These are phyloP conservation scores for Oryctolagus cuniculus DNA, from an alignment of 2,113 vertebrate species.

Conservation along the genomic window DNA sequence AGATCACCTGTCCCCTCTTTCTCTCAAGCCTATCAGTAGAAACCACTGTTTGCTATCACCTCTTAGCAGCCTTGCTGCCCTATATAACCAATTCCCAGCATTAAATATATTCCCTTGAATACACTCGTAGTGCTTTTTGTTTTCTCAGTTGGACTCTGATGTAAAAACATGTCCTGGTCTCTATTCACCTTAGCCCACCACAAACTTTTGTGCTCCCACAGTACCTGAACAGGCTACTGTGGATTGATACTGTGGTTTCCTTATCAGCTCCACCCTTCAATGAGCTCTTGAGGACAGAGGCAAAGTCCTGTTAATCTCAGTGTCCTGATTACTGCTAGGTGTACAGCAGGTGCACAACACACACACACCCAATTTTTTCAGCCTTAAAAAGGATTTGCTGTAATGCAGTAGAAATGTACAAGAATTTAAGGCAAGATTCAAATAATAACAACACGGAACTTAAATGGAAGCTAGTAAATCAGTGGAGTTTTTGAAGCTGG, in stretches of 20 bases:
- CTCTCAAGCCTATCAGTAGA: neutral
- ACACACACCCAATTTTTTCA: neutral
- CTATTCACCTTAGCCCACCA: neutral
- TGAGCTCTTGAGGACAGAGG: neutral
- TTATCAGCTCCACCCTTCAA: neutral
- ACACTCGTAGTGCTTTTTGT: neutral
- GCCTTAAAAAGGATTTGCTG: neutral
- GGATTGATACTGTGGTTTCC: neutral
- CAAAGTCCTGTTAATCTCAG: neutral
- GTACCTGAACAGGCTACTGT: neutral
- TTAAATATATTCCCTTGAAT: neutral
- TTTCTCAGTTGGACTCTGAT: neutral
- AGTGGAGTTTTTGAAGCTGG: neutral
- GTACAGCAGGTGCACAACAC: neutral
- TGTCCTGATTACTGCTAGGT: neutral
- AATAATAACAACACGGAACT: slow-evolving; percentile 22
- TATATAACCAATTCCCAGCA: neutral
- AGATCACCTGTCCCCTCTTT: neutral
- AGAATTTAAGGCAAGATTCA: slow-evolving; percentile 11
- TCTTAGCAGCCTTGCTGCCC: neutral
- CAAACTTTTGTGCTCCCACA: neutral
- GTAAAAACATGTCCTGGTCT: neutral
- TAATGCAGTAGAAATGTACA: neutral
- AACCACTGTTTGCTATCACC: neutral
- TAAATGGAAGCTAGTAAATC: slow-evolving; percentile 22